Evolutionary conservation across 1,140 invertebrate species (phyloP), one percentile per base, ranked within the genome.

Genomic region (Triops longicaudatus): DNA sequence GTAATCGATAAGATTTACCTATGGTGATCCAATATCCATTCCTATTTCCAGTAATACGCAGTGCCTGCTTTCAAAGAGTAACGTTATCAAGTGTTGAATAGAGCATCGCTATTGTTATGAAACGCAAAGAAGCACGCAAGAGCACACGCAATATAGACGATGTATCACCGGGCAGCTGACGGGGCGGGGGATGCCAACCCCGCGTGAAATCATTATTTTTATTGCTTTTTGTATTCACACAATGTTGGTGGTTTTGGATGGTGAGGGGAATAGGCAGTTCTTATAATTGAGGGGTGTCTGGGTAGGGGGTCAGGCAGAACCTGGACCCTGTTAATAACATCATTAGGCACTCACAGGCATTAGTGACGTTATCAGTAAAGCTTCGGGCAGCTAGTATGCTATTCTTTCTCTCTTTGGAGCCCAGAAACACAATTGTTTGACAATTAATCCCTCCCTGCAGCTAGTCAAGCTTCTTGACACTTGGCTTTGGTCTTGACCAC

Each of bases 391-490:
- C 50, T n/a, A 22, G 17, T 63, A 63, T 17, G 50, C 22, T 63
- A 37, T 37, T 37, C 17, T 63, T 17, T 63, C 6, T 0, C 10
- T 63, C 50, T 3, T 63, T 63, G 17, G 17, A 44, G 50, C 5
- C 22, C 50, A 63, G 50, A 63, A n/a, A 14, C 50, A 22, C 50
- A 63, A 63, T 63, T 63, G 50, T 17, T 17, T 63, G 50, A 1
- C 50, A 63, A n/a, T 63, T n/a, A 63, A 63, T 63, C 50, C 50
- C 22, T 63, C 50, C 50, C 50, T 63, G 50, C n/a, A 22, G 50
- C 50, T 6, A 63, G 14, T 17, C 50, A 14, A 63, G 14, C 50
- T 22, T n/a, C 17, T n/a, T 63, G 50, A 63, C 50, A 63, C 17
- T 63, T 22, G 4, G 50, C 14, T n/a, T n/a, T 63, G 50, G 6